Base-by-base conservation (phyloP, 2,113 vertebrate species). In the Neomonachus schauinslandi region DNA sequence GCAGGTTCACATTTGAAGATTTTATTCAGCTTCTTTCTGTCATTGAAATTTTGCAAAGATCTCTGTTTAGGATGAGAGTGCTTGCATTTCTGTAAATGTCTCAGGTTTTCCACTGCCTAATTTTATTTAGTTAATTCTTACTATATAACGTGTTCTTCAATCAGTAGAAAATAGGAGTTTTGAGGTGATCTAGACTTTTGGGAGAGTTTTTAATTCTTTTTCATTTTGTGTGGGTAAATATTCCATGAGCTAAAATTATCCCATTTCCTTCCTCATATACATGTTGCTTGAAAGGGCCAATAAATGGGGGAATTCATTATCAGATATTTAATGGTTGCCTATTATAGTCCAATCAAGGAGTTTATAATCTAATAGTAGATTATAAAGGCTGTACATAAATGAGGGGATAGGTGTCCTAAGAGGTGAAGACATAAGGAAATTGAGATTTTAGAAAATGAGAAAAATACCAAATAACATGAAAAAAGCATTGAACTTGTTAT, bases 11-110 rank as follows among this genome's bases (percentile, higher is more conserved):
- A 49, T 87, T 91, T 96, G 16, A 90, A 91, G 26, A 39, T 95
- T 97, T 93, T 81, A 86, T 81, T 85, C 19, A 5, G 16, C 21
- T 91, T 88, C 46, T 14, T n/a, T 82, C 53, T 96, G 49, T 95
- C 21, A 49, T 7, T 96, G 92, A 84, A 80, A 76, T 80, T 91
- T 91, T 91, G 16, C 77, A 74, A 26, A 84, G 53, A 61, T 79
- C 18, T 87, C 22, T 65, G 0, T 82, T 95, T 83, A 81, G 86
- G 33, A 89, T 92, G 49, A 49, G 74, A 83, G 49, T 49, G 76
- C 22, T 57, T 83, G 2, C 84, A 28, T 89, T 85, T 94, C 7
- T 19, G 2, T 79, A 24, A 95, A 39, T 72, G 36, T 31, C 36
- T 86, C 26, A 77, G 46, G 11, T 87, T 92, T 95, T 79, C 16